phyloP scores from a whole-genome alignment of 2,113 vertebrate genomes.

The Danionella cerebrum region DNA sequence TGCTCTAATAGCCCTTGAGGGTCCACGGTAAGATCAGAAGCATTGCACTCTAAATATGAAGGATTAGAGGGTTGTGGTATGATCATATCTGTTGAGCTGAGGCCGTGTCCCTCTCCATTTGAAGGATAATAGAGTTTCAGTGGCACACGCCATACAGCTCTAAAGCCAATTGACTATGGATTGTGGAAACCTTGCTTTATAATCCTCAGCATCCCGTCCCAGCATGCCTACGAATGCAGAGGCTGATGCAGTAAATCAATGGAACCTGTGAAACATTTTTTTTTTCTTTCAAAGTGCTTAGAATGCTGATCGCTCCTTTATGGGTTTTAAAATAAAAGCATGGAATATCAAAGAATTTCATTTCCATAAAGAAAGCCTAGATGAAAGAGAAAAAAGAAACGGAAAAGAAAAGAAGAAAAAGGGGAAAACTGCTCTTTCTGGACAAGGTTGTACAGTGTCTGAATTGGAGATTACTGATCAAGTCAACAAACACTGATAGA shows the following conservation, averaged over 20 bases:
- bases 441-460: too few species aligned
- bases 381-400: background rate
- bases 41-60: constrained; percentile 11
- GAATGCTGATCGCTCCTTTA: background rate
- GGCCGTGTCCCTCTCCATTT: background rate
- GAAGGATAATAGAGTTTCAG: constrained; percentile 15
- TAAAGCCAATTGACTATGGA: constrained; percentile 11
- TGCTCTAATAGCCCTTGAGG: background rate
- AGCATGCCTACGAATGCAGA: background rate
- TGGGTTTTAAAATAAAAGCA: too few species aligned
- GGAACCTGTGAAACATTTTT: background rate
- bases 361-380: background rate
- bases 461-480: too few species aligned
- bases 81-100: constrained; percentile 21
- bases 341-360: too few species aligned
- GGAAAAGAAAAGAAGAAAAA: too few species aligned
- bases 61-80: constrained; percentile 7
- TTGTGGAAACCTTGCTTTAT: background rate
- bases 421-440: too few species aligned
- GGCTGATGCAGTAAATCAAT: background rate
- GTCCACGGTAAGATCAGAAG: constrained; percentile 2
- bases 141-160: background rate
- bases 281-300: background rate
- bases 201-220: background rate
- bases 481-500: too few species aligned